Percentiles rank a stretch among this genome's conserved stretches.
Conservation (phyloP, 2,113 vertebrate species). For the Pseudois nayaur region DNA sequence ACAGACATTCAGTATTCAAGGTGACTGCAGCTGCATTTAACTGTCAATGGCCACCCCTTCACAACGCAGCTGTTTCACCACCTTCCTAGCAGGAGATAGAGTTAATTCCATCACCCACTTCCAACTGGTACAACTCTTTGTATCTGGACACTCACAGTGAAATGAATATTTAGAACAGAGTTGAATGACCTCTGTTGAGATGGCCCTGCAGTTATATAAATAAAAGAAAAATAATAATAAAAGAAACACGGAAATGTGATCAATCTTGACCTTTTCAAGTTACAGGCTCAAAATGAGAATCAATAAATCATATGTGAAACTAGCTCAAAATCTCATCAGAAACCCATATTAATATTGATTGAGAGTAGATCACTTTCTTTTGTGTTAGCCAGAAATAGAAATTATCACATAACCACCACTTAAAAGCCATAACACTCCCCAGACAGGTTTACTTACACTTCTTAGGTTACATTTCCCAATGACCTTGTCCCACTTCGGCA, state of each 20-base stretch:
- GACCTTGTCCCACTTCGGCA: constrained; percentile 68
- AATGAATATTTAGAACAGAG: constrained; percentile 9
- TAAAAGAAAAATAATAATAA: constrained; percentile 28
- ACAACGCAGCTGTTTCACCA: not conserved
- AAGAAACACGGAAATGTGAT: not conserved
- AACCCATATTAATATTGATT: constrained; percentile 52
- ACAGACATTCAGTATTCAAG: not conserved
- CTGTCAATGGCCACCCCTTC: not conserved
- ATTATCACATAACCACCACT: constrained; percentile 51
- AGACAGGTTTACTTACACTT: constrained; percentile 70
- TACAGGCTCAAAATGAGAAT: constrained; percentile 30
- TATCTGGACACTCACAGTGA: not conserved
- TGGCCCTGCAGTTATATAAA: not conserved
- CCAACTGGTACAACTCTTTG: not conserved
- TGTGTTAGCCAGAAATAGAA: constrained; percentile 58
- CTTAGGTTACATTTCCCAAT: constrained; percentile 58
- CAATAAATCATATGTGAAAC: constrained; percentile 29
- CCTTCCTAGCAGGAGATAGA: not conserved
- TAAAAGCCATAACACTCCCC: constrained; percentile 53
- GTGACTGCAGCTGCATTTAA: not conserved
- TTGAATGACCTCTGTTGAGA: not conserved
- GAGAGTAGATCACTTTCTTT: constrained; percentile 35
- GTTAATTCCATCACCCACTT: not conserved
- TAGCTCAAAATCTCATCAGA: constrained; percentile 40
- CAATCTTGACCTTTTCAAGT: constrained; percentile 30